phyloP scores from a whole-genome alignment of 2,113 vertebrate species.

The Pseudois nayaur region DNA sequence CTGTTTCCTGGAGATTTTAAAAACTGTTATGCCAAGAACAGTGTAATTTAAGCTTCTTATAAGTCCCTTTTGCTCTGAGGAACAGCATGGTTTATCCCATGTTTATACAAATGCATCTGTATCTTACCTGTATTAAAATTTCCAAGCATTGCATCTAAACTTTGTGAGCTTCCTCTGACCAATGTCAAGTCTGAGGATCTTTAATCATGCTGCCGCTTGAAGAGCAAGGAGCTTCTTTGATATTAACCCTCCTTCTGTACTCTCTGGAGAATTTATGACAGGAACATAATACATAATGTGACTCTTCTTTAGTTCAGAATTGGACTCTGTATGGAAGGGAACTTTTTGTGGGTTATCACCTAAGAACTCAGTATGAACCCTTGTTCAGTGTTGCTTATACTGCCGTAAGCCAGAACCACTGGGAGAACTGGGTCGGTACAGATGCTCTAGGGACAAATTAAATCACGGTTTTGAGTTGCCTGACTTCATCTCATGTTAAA shows the following conservation, averaged over 20 bases:
- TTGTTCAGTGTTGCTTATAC: not conserved
- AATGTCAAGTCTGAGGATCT: not conserved
- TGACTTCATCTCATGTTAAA: not conserved
- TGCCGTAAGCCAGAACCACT: not conserved
- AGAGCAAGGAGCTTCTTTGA: not conserved
- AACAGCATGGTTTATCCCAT: not conserved
- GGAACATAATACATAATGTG: not conserved
- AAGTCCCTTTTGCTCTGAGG: not conserved
- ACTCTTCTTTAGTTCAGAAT: not conserved
- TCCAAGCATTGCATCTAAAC: not conserved
- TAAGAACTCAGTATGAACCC: not conserved
- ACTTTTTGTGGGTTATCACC: not conserved
- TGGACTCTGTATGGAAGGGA: not conserved
- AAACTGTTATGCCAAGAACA: not conserved
- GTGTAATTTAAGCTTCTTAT: not conserved
- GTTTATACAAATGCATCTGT: not conserved
- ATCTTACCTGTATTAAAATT: not conserved
- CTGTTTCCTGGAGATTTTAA: not conserved
- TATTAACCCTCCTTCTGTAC: not conserved
- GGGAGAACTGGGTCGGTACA: not conserved
- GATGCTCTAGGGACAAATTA: not conserved
- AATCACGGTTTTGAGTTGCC: not conserved
- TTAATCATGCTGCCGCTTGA: not conserved
- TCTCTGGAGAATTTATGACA: not conserved
- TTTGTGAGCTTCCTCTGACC: not conserved